phyloP scores from a whole-genome alignment of 2,888 invertebrate species.

The Strigamia transsilvanica region DNA sequence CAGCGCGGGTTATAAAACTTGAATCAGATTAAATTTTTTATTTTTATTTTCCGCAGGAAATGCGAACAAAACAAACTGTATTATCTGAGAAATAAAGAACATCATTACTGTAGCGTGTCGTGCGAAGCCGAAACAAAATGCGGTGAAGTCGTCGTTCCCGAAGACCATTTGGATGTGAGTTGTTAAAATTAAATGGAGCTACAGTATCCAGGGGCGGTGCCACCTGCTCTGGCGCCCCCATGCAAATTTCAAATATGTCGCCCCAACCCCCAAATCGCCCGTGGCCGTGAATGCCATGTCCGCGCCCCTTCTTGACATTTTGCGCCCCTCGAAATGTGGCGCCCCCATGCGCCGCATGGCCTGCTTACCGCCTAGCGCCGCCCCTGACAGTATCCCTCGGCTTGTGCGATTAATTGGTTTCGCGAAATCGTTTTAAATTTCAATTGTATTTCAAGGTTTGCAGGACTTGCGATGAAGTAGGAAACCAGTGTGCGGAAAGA shows the following conservation, averaged over 20 bases:
- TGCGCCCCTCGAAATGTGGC: too few species aligned
- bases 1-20: neutral
- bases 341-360: too few species aligned
- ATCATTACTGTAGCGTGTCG: conserved; percentile 85
- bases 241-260: too few species aligned
- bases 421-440: too few species aligned
- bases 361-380: too few species aligned
- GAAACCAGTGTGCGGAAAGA: conserved; percentile 74
- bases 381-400: too few species aligned
- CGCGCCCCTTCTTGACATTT: too few species aligned
- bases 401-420: too few species aligned
- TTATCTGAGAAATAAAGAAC: conserved; percentile 74
- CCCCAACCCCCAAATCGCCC: too few species aligned
- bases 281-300: too few species aligned
- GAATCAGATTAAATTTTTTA: neutral
- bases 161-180: conserved; percentile 90
- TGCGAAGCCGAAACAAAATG: conserved; percentile 89
- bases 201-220: too few species aligned
- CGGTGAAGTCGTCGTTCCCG: conserved; percentile 93
- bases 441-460: conserved; percentile 72
- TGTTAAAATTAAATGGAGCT: neutral
- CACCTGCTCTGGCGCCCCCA: too few species aligned
- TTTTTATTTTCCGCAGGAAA: conserved; percentile 70
- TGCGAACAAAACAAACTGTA: conserved; percentile 78
- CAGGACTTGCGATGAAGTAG: conserved; percentile 84